phyloP scores from a whole-genome alignment of 2,113 vertebrate genomes.

The Anguilla japonica region DNA sequence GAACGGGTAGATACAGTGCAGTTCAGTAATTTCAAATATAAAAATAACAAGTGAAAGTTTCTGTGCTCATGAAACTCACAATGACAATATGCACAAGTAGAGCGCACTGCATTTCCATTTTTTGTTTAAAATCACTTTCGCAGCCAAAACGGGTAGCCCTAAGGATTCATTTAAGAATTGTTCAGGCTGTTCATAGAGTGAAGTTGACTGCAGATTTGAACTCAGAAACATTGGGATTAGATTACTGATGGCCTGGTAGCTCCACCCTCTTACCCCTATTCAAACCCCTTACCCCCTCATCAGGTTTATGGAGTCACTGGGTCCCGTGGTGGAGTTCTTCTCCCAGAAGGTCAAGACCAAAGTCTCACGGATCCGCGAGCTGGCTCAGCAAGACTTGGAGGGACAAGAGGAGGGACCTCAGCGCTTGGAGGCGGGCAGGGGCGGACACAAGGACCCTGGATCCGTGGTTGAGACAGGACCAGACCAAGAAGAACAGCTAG shows the following conservation, averaged over 20 bases:
- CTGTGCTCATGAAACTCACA: no score
- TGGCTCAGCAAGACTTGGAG: constrained; percentile 36
- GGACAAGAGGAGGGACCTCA: background rate
- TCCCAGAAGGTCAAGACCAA: constrained; percentile 64
- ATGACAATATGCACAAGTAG: no score
- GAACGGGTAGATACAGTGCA: background rate
- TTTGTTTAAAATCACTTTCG: no score
- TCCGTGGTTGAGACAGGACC: background rate
- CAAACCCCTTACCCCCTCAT: background rate
- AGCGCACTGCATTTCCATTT: no score
- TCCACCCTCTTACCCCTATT: background rate
- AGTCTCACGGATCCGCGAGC: constrained; percentile 55
- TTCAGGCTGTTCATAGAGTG: background rate
- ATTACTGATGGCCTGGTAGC: no score
- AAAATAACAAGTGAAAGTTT: background rate
- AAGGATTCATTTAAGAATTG: no score
- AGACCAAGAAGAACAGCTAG: background rate
- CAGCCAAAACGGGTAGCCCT: no score
- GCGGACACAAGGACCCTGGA: background rate
- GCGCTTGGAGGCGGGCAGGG: background rate
- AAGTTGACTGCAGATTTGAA: background rate
- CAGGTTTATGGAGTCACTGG: constrained; percentile 69
- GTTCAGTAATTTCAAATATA: background rate
- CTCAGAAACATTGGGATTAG: no score
- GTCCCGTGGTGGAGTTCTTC: constrained; percentile 66